Evolutionary conservation across 2,113 vertebrate species (phyloP).

Genomic region (Platycercus adscitus): DNA sequence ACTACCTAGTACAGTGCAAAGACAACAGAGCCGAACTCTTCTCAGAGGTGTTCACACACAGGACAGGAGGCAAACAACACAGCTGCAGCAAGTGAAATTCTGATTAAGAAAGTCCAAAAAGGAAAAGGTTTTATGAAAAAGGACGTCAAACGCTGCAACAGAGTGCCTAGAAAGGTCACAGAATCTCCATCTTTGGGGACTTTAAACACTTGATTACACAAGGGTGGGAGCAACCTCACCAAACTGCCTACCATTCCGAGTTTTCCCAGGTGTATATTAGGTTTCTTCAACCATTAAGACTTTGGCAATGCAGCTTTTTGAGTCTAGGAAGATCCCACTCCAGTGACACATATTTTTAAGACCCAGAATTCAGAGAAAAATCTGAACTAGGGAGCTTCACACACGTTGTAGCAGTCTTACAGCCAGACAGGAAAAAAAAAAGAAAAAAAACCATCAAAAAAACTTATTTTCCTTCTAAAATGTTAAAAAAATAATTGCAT

Average conservation of each 20-base stretch:
- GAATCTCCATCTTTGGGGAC: background rate
- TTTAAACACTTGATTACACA: background rate
- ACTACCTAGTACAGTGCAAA: background rate
- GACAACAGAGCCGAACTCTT: background rate
- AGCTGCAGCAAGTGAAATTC: background rate
- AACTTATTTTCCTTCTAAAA: background rate
- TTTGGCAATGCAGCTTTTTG: background rate
- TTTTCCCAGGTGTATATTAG: background rate
- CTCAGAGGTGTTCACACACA: background rate
- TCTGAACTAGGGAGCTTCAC: background rate
- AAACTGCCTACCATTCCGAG: background rate
- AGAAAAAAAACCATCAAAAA: background rate
- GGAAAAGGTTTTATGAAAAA: background rate
- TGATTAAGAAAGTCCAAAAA: rapidly evolving
- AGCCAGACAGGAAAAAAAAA: background rate
- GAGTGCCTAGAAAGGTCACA: background rate
- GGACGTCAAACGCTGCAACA: background rate
- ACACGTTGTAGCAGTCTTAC: background rate
- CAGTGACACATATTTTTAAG: background rate
- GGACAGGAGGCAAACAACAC: background rate
- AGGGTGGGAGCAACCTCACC: background rate
- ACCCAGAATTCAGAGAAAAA: background rate
- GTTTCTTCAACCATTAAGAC: background rate
- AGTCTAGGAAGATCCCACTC: background rate
- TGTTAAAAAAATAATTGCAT: background rate